phyloP scores from a whole-genome alignment of 1,140 invertebrate genomes.

The Aphelinus certus region DNA sequence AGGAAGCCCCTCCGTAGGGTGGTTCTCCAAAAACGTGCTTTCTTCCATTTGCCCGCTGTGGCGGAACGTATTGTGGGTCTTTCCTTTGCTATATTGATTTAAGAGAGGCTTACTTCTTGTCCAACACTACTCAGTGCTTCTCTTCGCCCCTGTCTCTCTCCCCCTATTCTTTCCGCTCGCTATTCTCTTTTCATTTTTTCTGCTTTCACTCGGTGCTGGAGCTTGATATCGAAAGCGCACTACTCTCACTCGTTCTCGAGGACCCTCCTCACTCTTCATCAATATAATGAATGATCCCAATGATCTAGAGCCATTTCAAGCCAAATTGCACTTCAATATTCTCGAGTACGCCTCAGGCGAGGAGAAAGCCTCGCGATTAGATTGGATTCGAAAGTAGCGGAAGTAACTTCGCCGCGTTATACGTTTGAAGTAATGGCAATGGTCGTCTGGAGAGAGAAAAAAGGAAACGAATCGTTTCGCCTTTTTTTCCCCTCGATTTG shows the following conservation, averaged over 20 bases:
- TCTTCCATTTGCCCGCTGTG: no score
- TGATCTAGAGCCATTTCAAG: slow-evolving; percentile 23
- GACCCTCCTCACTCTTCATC: slow-evolving; percentile 33
- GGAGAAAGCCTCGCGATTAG: not conserved
- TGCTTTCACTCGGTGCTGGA: not conserved
- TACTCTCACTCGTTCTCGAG: slow-evolving; percentile 14
- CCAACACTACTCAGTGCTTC: slow-evolving; percentile 6
- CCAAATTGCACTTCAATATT: not conserved
- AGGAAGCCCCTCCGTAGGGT: no score
- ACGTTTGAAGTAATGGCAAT: no score
- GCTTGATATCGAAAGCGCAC: slow-evolving; percentile 34
- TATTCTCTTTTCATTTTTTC: not conserved
- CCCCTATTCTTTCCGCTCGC: slow-evolving; percentile 24
- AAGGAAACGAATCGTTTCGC: no score
- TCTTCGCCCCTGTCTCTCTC: slow-evolving; percentile 33
- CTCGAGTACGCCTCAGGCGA: no score
- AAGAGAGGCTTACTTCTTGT: not conserved
- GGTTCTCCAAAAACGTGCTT: no score
- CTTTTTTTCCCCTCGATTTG: no score
- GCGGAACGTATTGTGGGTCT: not conserved
- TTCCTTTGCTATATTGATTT: not conserved
- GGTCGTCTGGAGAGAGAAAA: no score
- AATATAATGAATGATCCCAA: slow-evolving; percentile 42
- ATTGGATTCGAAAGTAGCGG: slow-evolving; percentile 8
- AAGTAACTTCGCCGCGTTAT: no score